Conservation (phyloP, 2,888 invertebrate genomes). For the Parascotia fuliginaria region DNA sequence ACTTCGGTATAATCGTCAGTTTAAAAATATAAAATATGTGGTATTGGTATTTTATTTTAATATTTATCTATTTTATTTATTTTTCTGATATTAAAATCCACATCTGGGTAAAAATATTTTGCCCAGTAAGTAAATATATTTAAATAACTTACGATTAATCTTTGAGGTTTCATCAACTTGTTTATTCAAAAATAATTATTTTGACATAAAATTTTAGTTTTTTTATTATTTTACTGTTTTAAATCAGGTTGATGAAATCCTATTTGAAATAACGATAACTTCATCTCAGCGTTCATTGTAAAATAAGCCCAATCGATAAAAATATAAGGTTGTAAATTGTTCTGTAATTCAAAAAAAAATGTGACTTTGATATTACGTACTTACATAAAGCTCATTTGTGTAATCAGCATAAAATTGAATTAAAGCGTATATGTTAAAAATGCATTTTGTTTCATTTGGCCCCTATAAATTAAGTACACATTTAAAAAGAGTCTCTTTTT, state of each 20-base stretch:
- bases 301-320: constrained; percentile 64
- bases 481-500: no score
- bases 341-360: constrained; percentile 69
- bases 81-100: constrained; percentile 4
- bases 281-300: constrained; percentile 67
- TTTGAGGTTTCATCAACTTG: constrained; percentile 29
- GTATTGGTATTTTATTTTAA: constrained; percentile 11
- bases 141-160: constrained; percentile 33
- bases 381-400: constrained; percentile 76
- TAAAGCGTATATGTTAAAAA: constrained; percentile 79
- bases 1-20: constrained; percentile 51
- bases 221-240: neutral
- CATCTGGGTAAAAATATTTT: constrained; percentile 26
- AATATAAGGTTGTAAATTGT: constrained; percentile 81
- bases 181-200: constrained; percentile 12
- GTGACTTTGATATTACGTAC: constrained; percentile 78
- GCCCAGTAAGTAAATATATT: constrained; percentile 21
- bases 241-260: constrained; percentile 31
- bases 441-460: constrained; percentile 12
- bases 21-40: constrained; percentile 44
- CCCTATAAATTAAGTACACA: constrained; percentile 1
- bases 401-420: constrained; percentile 78
- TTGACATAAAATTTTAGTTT: neutral
- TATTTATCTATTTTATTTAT: constrained; percentile 6
- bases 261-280: constrained; percentile 31